phyloP scores from a whole-genome alignment of 2,113 vertebrate species.

The Microcebus griseorufus region DNA sequence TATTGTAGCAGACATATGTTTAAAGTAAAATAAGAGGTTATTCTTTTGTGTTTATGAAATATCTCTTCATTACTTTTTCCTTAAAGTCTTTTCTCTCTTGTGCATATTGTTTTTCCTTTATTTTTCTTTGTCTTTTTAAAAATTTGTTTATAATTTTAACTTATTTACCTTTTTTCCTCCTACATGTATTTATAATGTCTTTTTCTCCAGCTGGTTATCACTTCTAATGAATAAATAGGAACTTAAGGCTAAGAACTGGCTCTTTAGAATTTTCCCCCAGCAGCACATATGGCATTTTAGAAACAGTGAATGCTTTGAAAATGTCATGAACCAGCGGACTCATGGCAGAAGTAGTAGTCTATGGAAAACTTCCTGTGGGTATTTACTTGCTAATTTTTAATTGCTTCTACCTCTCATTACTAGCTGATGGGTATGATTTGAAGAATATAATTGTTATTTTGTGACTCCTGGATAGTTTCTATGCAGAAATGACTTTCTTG shows the following conservation, averaged over 20 bases:
- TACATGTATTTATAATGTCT: neutral
- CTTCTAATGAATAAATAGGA: neutral
- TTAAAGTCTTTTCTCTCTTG: neutral
- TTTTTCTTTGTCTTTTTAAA: neutral
- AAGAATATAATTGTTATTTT: neutral
- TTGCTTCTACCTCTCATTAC: neutral
- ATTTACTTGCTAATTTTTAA: neutral
- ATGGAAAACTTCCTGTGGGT: neutral
- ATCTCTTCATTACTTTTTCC: neutral
- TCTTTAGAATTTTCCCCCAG: constrained; percentile 10
- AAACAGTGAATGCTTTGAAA: neutral
- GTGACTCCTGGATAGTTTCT: neutral
- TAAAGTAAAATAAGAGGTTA: neutral
- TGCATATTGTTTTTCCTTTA: neutral
- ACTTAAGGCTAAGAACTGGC: neutral
- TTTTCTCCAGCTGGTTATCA: neutral
- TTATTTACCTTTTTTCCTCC: neutral
- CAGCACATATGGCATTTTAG: neutral
- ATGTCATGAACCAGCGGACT: neutral
- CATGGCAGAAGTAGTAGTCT: neutral
- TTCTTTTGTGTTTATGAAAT: neutral
- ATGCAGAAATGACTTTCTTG: neutral
- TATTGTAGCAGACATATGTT: neutral
- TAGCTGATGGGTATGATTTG: neutral
- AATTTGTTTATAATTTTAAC: constrained; percentile 10